Base-by-base conservation (phyloP, 2,888 invertebrate genomes). In the Lasioglossum zephyrum region DNA sequence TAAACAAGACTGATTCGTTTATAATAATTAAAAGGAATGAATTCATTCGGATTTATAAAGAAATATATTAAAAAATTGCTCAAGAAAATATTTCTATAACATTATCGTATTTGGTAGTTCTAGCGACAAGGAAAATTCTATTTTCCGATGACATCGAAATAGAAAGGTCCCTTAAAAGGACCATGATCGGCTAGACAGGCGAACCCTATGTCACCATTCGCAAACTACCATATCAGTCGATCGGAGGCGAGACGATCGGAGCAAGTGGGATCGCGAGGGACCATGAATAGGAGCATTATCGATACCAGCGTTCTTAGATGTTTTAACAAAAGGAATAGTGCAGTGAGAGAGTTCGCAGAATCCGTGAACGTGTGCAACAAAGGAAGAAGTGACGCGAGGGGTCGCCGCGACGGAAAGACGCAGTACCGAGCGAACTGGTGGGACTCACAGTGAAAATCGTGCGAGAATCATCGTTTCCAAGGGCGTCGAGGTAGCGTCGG, bases 361-460 rank as follows among this genome's bases (percentile, higher is more conserved):
- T 16, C 63, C 63, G 63, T 16, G 63, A 63, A 31, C 31, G 63
- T 31, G 63, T 63, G 63, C 63, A 63, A 31, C 63, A 63, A 63
- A 63, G 63, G 36, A 66, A 36, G 18, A 16, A 31, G 36, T 6
- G 66, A 66, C 36, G 9, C 8, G 66, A 66, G 66, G 36, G 66
- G 36, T 36, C 18, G 36, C 36, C 31, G 66, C 11, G 66, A 18
- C 66, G 36, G 36, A 36, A 31, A 77, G 85, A 75, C 78, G 72
- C 66, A 81, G n/a, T 77, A 75, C n/a, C 60, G 73, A 63, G 77
- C 73, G 31, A 73, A 63, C 66, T 60, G 41, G 47, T 44, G 41
- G 31, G 78, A 94, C 94, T 94, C 92, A 94, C 94, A 93, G 91
- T 94, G 94, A 92, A 90, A 88, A 91, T 66, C 90, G 91, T 90